These are phyloP conservation scores for Myopa testacea DNA, from an alignment of 2,888 invertebrate species.

Conservation along the genomic window DNA sequence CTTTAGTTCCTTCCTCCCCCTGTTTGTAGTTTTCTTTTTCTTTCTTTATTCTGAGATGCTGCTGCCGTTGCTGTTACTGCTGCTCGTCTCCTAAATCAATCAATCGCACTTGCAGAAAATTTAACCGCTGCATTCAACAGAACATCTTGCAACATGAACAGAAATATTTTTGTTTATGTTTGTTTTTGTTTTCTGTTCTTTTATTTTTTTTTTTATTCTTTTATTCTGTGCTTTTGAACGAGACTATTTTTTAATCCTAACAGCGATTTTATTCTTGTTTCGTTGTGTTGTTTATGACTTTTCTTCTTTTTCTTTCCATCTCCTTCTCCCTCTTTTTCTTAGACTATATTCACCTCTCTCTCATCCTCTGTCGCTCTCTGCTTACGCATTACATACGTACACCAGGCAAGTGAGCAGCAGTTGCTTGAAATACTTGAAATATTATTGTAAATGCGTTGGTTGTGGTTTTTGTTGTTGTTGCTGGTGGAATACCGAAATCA, in stretches of 20 bases:
- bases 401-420: not conserved
- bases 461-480: not conserved
- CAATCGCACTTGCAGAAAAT: conserved; percentile 23
- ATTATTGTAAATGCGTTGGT: not conserved
- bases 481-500: conserved; percentile 5
- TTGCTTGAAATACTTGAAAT: not conserved
- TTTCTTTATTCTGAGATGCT: not conserved
- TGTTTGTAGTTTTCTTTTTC: not conserved
- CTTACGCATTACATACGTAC: not conserved
- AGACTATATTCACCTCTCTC: no score
- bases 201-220: not conserved
- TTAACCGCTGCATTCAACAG: conserved; percentile 19
- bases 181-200: conserved; percentile 19
- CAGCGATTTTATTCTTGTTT: conserved; percentile 2
- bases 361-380: not conserved
- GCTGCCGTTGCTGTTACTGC: not conserved
- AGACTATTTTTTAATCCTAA: conserved; percentile 3
- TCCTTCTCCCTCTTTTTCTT: not conserved
- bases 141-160: conserved; percentile 25
- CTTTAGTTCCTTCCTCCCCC: not conserved
- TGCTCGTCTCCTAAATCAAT: conserved; percentile 29
- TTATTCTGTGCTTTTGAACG: not conserved
- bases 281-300: not conserved
- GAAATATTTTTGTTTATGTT: conserved; percentile 11
- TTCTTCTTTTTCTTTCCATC: not conserved